Conservation (phyloP, 2,113 vertebrate species). For the Hyperoodon ampullatus region DNA sequence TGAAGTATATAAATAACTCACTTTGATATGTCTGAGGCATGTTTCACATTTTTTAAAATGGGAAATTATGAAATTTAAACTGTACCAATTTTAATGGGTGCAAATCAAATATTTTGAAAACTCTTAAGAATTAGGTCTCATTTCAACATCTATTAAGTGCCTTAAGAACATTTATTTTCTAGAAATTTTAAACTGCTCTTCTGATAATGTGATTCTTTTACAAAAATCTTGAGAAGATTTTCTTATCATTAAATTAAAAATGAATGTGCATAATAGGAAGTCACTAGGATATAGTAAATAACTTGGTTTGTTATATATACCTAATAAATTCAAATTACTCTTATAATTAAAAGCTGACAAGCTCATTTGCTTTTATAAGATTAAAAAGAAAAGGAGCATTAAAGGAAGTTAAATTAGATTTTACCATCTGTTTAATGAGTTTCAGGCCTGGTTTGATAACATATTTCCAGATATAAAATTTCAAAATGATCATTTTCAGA, state of each 20-base stretch:
- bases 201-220: neutral
- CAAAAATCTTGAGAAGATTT: neutral
- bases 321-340: slow-evolving; percentile 55
- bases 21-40: neutral
- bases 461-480: slow-evolving; percentile 60
- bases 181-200: slow-evolving; percentile 12
- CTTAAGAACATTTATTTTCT: slow-evolving; percentile 4
- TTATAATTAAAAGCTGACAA: slow-evolving; percentile 58
- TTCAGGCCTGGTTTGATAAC: neutral
- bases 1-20: neutral
- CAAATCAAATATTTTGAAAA: slow-evolving; percentile 26
- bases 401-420: slow-evolving; percentile 68
- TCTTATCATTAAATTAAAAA: slow-evolving; percentile 43
- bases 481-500: slow-evolving; percentile 63
- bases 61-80: slow-evolving; percentile 26
- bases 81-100: neutral
- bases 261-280: neutral
- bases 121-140: neutral
- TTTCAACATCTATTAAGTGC: neutral
- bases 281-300: neutral
- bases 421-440: slow-evolving; percentile 57
- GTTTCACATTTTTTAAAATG: neutral
- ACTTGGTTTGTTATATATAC: slow-evolving; percentile 10
- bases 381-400: slow-evolving; percentile 43
- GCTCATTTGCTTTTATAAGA: slow-evolving; percentile 65